Evolutionary conservation across 2,888 invertebrate genomes (phyloP).

Genomic region (Diaperis boleti): DNA sequence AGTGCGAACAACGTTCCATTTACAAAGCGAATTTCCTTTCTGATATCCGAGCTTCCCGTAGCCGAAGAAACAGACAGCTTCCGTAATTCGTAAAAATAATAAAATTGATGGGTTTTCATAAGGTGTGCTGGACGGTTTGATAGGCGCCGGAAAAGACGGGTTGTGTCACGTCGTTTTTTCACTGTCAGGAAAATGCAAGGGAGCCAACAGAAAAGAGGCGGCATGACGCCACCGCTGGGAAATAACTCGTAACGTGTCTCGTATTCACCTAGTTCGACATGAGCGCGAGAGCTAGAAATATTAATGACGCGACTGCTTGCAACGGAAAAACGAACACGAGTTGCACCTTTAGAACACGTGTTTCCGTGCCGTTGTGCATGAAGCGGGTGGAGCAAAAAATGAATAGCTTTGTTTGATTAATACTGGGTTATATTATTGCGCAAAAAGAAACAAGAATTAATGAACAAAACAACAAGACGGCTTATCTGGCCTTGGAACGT

Average conservation of each 20-base stretch:
- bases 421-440: too few species aligned
- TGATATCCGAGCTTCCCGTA: conserved; percentile 31
- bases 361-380: too few species aligned
- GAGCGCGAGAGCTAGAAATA: not conserved
- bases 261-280: conserved; percentile 23
- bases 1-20: conserved; percentile 6
- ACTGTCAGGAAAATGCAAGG: conserved; percentile 34
- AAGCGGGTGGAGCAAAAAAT: too few species aligned
- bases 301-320: too few species aligned
- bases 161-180: conserved; percentile 41
- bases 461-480: too few species aligned
- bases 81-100: conserved; percentile 40
- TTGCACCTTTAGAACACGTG: too few species aligned
- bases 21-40: conserved; percentile 12
- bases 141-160: conserved; percentile 36
- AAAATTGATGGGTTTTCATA: conserved; percentile 43
- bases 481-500: too few species aligned
- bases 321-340: too few species aligned
- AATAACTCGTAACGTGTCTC: conserved; percentile 35
- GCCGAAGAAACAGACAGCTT: conserved; percentile 32
- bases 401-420: too few species aligned
- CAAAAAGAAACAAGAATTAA: too few species aligned
- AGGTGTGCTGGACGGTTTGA: conserved; percentile 39
- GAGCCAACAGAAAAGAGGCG: conserved; percentile 19
- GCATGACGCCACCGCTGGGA: conserved; percentile 38